Evolutionary conservation across 2,797 vertebrate species (phyloP).

Genomic region (Arctocebus calabarensis): DNA sequence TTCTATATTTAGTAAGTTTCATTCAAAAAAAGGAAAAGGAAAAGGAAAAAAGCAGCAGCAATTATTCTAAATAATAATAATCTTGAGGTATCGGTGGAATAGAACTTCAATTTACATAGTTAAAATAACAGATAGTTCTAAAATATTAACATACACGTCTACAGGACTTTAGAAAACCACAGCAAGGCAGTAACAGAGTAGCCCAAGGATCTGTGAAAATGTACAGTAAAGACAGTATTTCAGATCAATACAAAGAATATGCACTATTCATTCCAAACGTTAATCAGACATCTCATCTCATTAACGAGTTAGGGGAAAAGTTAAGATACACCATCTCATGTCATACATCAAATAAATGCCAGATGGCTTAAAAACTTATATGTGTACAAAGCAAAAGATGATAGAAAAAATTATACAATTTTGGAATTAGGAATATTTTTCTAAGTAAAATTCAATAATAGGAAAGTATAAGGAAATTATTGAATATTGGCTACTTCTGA

Average conservation of each 20-base stretch:
- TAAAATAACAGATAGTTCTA: slow-evolving; percentile 45
- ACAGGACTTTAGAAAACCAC: slow-evolving; percentile 11
- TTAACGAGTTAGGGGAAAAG: not conserved
- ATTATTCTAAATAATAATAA: slow-evolving; percentile 57
- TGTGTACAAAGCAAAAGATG: not conserved
- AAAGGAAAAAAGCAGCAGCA: not conserved
- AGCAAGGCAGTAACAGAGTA: not conserved
- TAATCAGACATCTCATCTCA: not conserved
- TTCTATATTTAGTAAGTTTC: no score
- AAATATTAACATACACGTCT: not conserved
- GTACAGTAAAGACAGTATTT: slow-evolving; percentile 22
- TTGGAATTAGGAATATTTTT: slow-evolving; percentile 24
- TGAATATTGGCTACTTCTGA: not conserved
- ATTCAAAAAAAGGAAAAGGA: no score
- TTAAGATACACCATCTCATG: not conserved
- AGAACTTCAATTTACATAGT: not conserved
- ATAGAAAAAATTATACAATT: slow-evolving; percentile 9
- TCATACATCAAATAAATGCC: slow-evolving; percentile 1
- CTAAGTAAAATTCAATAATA: not conserved
- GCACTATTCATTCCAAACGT: not conserved
- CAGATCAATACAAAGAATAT: slow-evolving; percentile 23
- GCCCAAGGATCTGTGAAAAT: not conserved
- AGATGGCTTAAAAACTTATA: slow-evolving; percentile 41
- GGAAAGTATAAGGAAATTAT: slow-evolving; percentile 33
- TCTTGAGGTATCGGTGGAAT: not conserved